Base-by-base conservation (phyloP, 2,888 invertebrate species). In the Auanema freiburgensis region DNA sequence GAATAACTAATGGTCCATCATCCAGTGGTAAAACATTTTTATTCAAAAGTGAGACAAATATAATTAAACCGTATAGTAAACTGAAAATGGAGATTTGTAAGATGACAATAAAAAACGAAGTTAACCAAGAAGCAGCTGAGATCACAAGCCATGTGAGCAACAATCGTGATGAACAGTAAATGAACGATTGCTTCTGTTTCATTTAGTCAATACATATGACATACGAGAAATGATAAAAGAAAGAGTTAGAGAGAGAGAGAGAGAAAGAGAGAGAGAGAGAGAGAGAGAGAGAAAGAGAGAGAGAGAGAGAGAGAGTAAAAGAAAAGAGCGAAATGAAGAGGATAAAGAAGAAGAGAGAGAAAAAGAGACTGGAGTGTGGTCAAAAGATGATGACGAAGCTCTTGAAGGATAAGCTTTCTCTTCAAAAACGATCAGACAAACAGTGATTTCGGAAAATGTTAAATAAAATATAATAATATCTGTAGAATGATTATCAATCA, bases 141-240 rank as follows among this genome's bases (percentile, higher is more conserved):
- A 69, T 16, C 14, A 63, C 23, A 2, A 65, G 44, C 69, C 69
- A 69, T 1, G 66, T 69, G 1, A 69, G 16, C 8, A 69, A 33
- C 18, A 66, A 63, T 16, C 69, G 62, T 44, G 51, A 42, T 16
- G 61, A 60, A 42, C 62, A 68, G 44, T 60, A 42, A 57, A 10
- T 50, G 42, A 24, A 43, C 46, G 24, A 56, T 59, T n/a, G 52
- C 43, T 16, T 18, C 49, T 52, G 25, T 56, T 58, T 58, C 49
- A 49, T 44, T 52, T 63, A 53, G 12, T 5, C 1, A 14, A 24
- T 25, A 44, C 21, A 16, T 21, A 18, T 46, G 33, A 24, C 56
- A 62, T 23, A 18, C 1, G 49, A 46, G 18, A 10, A 44, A 46
- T 50, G 2, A 53, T 33, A 33, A 33, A 33, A 33, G 33, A 33